Percentiles rank a stretch among this genome's conserved stretches.
Evolutionary conservation across 2,113 vertebrate species (phyloP).

Genomic region (Dendropsophus ebraccatus): DNA sequence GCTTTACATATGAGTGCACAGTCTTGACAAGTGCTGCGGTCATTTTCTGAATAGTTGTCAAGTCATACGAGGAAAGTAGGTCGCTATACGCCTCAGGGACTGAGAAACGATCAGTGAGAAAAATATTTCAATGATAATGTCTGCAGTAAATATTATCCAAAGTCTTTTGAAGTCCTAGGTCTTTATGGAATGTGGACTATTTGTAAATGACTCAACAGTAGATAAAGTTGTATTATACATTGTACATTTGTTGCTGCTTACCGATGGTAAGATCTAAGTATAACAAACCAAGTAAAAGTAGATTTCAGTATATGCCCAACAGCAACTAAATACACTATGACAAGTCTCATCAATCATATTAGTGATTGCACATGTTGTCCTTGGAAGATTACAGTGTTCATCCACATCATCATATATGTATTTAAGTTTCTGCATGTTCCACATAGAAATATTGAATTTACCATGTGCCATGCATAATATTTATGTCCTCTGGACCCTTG

Average conservation of each 20-base stretch:
- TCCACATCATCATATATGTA: neutral
- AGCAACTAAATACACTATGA: constrained; percentile 15
- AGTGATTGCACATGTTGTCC: constrained; percentile 35
- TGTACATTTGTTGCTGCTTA: neutral
- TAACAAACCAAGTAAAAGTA: neutral
- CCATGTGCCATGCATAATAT: neutral
- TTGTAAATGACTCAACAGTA: neutral
- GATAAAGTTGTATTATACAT: neutral
- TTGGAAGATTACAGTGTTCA: neutral
- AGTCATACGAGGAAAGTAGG: constrained; percentile 39
- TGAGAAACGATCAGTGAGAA: constrained; percentile 23
- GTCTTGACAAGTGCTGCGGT: constrained; percentile 19
- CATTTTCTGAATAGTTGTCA: constrained; percentile 24
- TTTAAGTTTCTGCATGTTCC: neutral
- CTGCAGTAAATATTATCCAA: neutral
- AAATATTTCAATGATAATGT: constrained; percentile 5
- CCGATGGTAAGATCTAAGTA: neutral
- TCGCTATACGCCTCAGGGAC: constrained; percentile 2
- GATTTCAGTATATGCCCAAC: neutral
- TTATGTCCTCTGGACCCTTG: no score
- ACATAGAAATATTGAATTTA: no score
- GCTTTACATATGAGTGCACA: constrained; percentile 1
- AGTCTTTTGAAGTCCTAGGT: neutral
- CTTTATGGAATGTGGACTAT: neutral
- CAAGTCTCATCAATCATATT: constrained; percentile 28